phyloP scores from a whole-genome alignment of 2,797 vertebrate species.

The Cercopithecus mitis region DNA sequence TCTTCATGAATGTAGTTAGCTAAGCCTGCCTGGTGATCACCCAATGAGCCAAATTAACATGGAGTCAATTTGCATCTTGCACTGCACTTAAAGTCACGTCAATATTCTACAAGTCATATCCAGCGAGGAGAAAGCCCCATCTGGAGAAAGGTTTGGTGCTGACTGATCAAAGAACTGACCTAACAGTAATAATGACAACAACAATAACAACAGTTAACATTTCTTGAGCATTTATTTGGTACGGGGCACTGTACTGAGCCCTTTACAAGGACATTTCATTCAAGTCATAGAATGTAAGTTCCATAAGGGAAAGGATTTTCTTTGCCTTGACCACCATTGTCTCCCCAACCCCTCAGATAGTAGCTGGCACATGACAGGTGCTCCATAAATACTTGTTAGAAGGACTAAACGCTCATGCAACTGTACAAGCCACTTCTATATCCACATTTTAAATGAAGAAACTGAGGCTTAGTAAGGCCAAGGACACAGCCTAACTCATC shows the following conservation, averaged over 20 bases:
- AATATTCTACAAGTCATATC: neutral
- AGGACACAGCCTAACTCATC: neutral
- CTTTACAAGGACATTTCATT: neutral
- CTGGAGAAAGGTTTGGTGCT: neutral
- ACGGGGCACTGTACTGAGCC: neutral
- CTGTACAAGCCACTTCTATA: neutral
- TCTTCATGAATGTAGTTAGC: neutral
- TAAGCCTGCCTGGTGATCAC: neutral
- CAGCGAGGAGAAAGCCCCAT: neutral
- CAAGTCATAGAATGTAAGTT: neutral
- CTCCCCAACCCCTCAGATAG: neutral
- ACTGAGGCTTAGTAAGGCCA: neutral
- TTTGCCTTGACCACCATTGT: neutral
- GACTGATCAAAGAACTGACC: neutral
- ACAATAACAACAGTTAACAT: neutral
- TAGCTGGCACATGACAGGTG: neutral
- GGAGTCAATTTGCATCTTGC: neutral
- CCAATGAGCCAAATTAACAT: neutral
- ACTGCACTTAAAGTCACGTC: neutral
- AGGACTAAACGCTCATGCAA: neutral
- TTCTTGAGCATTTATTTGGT: neutral
- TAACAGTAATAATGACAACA: neutral
- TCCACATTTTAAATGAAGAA: slow-evolving; percentile 21
- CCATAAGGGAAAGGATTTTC: neutral
- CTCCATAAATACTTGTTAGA: neutral